Evolutionary conservation across 2,113 vertebrate genomes (phyloP), one percentile per base, ranked within the genome.

Genomic region (Perca flavescens): DNA sequence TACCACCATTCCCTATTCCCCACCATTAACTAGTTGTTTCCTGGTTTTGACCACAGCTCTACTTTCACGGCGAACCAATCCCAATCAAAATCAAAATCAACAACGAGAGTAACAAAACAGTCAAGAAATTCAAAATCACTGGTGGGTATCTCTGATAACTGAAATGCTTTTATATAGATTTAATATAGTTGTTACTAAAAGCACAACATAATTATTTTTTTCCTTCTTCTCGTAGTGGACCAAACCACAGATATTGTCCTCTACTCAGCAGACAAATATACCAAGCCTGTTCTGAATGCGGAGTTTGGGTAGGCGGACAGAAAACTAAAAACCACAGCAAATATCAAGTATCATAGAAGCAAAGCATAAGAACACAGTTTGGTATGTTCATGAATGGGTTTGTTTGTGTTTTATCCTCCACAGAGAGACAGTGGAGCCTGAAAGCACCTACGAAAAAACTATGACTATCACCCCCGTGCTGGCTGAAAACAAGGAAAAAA

Each of bases 201-300:
- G 28, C 10, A 50, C 15, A 22, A 16, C 1, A 4, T 14, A 22
- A 34, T 5, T 25, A n/a, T 64, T 13, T 34, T 15, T 25, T 4
- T 54, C 5, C 70, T 2, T 61, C 9, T 31, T 15, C n/a, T 66
- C 13, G n/a, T 83, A 98, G 97, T 98, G 86, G 96, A 98, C 4
- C 97, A 99, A 94, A 92, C 95, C 80, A 97, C 97, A 69, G 96
- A 98, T 0, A 97, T 98, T 16, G 94, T 99, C 87, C 96, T 99
- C 74, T 98, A 98, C 79, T 97, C 96, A 0, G 95, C 97, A 86
- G 97, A 99, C 93, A 98, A 97, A 94, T 99, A 99, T 92, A 88
- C 94, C 0, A 99, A 98, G 92, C 56, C 57, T 4, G 94, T 98
- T 56, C 93, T 95, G 75, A 36, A 0, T 0, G 93, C 97, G 73